phyloP scores from a whole-genome alignment of 2,888 invertebrate species.

The Patella ulyssiponensis region DNA sequence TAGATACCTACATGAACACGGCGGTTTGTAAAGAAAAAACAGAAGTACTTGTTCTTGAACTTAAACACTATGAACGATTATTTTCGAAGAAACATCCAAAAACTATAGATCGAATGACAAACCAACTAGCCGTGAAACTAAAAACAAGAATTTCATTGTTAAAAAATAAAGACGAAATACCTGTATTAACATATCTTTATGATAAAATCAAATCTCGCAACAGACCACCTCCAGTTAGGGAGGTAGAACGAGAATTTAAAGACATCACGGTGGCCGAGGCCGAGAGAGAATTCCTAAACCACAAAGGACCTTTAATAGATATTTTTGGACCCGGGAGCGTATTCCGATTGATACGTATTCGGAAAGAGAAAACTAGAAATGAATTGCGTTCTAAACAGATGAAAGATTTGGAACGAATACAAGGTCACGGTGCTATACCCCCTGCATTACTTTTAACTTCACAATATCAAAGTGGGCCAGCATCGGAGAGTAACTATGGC shows the following conservation, averaged over 20 bases:
- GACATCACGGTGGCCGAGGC: constrained; percentile 54
- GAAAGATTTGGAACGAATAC: constrained; percentile 30
- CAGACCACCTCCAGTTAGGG: constrained; percentile 36
- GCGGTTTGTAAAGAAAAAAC: constrained; percentile 66
- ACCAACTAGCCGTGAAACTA: constrained; percentile 59
- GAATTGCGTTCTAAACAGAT: constrained; percentile 38
- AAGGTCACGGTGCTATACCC: background rate
- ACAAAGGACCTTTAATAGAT: constrained; percentile 65
- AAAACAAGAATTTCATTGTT: constrained; percentile 52
- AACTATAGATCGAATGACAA: constrained; percentile 68
- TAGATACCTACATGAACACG: constrained; percentile 67
- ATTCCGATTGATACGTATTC: constrained; percentile 62
- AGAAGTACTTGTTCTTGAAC: constrained; percentile 68
- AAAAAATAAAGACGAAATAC: constrained; percentile 53
- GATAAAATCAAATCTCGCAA: constrained; percentile 43
- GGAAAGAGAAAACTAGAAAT: constrained; percentile 48
- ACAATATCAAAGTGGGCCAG: background rate
- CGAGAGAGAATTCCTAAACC: constrained; percentile 58
- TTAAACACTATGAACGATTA: constrained; percentile 70
- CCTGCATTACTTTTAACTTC: background rate
- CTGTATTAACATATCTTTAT: constrained; percentile 52
- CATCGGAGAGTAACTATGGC: background rate
- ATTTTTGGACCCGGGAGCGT: constrained; percentile 69
- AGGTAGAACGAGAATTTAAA: constrained; percentile 40
- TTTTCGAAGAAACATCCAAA: constrained; percentile 65